Percentiles rank a stretch among this genome's conserved stretches.
These are phyloP conservation scores for Zaprionus capensis DNA, from an alignment of 1,140 invertebrate genomes.

Conservation along the genomic window DNA sequence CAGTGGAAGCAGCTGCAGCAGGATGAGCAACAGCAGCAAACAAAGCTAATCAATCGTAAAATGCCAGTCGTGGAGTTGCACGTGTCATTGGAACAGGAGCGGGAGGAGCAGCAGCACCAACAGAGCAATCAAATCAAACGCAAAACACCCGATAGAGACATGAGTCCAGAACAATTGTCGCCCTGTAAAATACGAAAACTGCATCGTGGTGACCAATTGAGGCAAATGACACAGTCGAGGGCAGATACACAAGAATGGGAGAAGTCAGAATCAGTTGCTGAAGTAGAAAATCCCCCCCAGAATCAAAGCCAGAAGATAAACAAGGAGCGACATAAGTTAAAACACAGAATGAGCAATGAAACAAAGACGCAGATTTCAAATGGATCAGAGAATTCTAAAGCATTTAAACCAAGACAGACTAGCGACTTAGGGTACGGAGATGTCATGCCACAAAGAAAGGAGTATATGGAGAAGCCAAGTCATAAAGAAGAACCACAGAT, in stretches of 20 bases:
- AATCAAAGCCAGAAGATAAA: not conserved
- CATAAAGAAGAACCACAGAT: not conserved
- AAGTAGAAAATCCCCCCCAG: not conserved
- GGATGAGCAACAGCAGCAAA: not conserved
- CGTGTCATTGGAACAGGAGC: constrained; percentile 53
- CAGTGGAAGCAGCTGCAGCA: no score
- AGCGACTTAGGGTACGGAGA: not conserved
- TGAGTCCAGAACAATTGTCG: constrained; percentile 9
- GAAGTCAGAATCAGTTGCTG: not conserved
- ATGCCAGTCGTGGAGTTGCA: constrained; percentile 23
- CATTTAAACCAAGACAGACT: not conserved
- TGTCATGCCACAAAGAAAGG: not conserved
- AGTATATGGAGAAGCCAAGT: not conserved
- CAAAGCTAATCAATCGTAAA: not conserved
- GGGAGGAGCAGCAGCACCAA: not conserved
- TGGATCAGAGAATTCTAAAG: not conserved
- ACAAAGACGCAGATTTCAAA: not conserved
- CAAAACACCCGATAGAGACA: constrained; percentile 19
- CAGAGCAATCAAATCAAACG: not conserved
- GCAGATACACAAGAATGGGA: not conserved
- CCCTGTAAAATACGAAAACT: constrained; percentile 30
- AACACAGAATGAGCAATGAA: not conserved
- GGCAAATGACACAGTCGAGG: not conserved
- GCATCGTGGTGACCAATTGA: not conserved
- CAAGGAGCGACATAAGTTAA: not conserved